Evolutionary conservation across 35 echinoderm and acorn worm genomes (phyloP).

Genomic region (Apostichopus parvimensis): DNA sequence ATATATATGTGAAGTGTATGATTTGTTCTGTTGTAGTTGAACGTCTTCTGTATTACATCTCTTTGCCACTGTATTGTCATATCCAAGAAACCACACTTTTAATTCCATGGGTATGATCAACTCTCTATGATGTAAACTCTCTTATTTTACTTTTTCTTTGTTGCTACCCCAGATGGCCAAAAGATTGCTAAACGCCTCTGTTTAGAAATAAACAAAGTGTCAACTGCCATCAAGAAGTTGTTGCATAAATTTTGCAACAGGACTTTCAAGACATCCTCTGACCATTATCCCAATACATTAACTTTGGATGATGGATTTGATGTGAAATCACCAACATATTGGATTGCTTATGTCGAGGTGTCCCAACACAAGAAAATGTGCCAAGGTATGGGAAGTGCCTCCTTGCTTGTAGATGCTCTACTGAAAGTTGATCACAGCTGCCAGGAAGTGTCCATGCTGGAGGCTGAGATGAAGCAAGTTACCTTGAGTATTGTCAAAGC

Average conservation of each 20-base stretch:
- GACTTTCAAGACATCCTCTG: background rate
- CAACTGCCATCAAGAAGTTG: conserved; percentile 5
- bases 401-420: background rate
- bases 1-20: too few species aligned
- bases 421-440: conserved; percentile 19
- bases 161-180: conserved; percentile 7
- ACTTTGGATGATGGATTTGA: conserved; percentile 1
- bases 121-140: conserved; percentile 13
- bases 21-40: too few species aligned
- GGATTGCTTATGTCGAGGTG: background rate
- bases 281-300: background rate
- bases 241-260: conserved; percentile 1
- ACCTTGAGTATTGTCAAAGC: conserved; percentile 1
- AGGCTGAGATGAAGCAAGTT: conserved; percentile 8
- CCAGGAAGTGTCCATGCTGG: background rate
- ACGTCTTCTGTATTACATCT: too few species aligned
- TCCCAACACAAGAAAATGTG: background rate
- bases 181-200: conserved; percentile 5
- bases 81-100: too few species aligned
- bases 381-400: conserved; percentile 13
- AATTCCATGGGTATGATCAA: background rate
- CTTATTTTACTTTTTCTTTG: background rate
- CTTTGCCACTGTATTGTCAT: too few species aligned
- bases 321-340: background rate
- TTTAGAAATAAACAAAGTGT: conserved; percentile 27